Conservation (phyloP, 2,113 vertebrate species). For the Oryzias celebensis region DNA sequence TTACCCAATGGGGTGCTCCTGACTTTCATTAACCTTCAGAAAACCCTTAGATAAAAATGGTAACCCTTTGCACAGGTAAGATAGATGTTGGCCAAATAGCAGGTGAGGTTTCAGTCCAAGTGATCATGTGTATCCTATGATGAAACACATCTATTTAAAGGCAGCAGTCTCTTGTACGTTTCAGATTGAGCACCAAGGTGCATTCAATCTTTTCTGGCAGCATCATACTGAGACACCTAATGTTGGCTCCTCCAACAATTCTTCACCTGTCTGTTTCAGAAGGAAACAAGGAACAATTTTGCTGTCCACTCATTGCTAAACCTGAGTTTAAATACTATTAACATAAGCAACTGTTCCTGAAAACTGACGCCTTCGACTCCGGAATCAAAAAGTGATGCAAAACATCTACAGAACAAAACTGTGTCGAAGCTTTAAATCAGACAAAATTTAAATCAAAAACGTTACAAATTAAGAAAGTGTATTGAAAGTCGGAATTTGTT, state of each 20-base stretch:
- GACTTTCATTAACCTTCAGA: no score
- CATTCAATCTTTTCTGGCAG: background rate
- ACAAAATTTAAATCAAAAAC: constrained; percentile 13
- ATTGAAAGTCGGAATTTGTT: background rate
- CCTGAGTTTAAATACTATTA: constrained; percentile 10
- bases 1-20: no score
- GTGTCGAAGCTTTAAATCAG: constrained; percentile 9
- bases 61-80: no score
- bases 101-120: background rate
- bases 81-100: no score
- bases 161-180: background rate
- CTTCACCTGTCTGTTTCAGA: background rate
- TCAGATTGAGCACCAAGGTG: background rate
- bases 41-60: no score
- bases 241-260: background rate
- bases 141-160: background rate
- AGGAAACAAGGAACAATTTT: constrained; percentile 8
- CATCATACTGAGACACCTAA: background rate
- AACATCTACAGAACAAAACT: constrained; percentile 37
- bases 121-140: background rate
- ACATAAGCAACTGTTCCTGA: constrained; percentile 19
- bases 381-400: constrained; percentile 13
- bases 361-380: constrained; percentile 3
- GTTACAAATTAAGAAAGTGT: constrained; percentile 15
- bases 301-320: constrained; percentile 31